phyloP scores from a whole-genome alignment of 2,888 invertebrate genomes.

The Corbicula japonica region DNA sequence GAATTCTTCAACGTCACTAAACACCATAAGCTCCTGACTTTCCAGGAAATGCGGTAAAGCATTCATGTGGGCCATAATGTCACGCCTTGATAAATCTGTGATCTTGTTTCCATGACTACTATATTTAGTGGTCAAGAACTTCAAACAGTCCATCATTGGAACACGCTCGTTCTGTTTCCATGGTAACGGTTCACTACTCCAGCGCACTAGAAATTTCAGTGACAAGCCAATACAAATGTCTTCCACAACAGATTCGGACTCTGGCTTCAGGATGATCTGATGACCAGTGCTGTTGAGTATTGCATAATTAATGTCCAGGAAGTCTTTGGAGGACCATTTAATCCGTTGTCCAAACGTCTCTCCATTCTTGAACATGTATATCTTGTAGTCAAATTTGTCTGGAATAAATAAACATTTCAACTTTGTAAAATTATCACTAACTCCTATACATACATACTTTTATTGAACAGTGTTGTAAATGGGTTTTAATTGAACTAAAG shows the following conservation, averaged over 20 bases:
- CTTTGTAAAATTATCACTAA: no score
- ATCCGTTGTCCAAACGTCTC: constrained; percentile 73
- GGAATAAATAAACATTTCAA: no score
- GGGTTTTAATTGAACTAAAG: no score
- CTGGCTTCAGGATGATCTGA: constrained; percentile 65
- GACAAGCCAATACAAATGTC: constrained; percentile 71
- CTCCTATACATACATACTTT: no score
- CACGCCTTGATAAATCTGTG: constrained; percentile 35
- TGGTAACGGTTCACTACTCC: constrained; percentile 70
- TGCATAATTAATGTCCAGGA: constrained; percentile 71
- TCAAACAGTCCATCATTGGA: constrained; percentile 60
- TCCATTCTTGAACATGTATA: constrained; percentile 69
- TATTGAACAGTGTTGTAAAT: no score
- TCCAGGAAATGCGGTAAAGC: constrained; percentile 67
- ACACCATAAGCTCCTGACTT: constrained; percentile 66
- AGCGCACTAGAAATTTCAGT: constrained; percentile 70
- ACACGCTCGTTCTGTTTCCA: constrained; percentile 62
- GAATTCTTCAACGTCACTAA: constrained; percentile 67
- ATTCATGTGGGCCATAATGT: constrained; percentile 48
- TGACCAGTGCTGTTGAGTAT: constrained; percentile 74
- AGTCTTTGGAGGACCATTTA: constrained; percentile 73
- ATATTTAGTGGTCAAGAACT: constrained; percentile 51
- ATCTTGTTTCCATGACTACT: constrained; percentile 41
- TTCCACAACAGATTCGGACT: constrained; percentile 63
- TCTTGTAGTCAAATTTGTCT: constrained; percentile 77